phyloP scores from a whole-genome alignment of 2,113 vertebrate species.

The Megaptera novaeangliae region DNA sequence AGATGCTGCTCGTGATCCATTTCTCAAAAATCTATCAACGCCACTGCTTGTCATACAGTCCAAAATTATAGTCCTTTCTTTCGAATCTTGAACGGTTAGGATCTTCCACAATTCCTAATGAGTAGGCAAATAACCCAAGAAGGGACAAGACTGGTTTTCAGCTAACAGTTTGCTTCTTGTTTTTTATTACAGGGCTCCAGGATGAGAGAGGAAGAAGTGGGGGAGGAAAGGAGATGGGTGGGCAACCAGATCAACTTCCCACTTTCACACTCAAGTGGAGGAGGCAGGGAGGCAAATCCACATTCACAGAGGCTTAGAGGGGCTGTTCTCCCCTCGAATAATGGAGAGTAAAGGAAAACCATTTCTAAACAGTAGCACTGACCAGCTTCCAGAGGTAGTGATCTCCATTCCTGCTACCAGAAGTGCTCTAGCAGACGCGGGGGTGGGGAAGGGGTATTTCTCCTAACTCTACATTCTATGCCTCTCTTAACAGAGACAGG shows the following conservation, averaged over 20 bases:
- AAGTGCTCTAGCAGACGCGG: background rate
- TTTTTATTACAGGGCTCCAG: background rate
- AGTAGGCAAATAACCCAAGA: background rate
- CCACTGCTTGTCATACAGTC: background rate
- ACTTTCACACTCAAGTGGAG: background rate
- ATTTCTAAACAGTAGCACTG: background rate
- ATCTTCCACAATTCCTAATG: background rate
- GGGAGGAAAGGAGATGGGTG: background rate
- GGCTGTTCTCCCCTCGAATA: background rate
- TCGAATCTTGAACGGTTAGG: background rate
- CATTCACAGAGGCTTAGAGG: background rate
- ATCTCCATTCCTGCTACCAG: background rate
- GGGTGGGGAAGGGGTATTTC: background rate
- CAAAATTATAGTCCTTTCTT: background rate
- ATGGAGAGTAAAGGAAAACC: background rate
- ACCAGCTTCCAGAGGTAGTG: background rate
- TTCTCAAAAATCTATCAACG: conserved; percentile 26
- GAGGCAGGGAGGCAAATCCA: background rate
- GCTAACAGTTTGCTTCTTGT: background rate
- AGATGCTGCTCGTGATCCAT: background rate
- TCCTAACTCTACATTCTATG: background rate
- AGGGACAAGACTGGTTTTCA: background rate
- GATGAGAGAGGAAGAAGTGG: background rate
- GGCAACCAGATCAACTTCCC: background rate
- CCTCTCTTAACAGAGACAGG: background rate